Evolutionary conservation across 2,888 invertebrate species (phyloP), one percentile per base, ranked within the genome.

Genomic region (Meiosimyza platycephala): DNA sequence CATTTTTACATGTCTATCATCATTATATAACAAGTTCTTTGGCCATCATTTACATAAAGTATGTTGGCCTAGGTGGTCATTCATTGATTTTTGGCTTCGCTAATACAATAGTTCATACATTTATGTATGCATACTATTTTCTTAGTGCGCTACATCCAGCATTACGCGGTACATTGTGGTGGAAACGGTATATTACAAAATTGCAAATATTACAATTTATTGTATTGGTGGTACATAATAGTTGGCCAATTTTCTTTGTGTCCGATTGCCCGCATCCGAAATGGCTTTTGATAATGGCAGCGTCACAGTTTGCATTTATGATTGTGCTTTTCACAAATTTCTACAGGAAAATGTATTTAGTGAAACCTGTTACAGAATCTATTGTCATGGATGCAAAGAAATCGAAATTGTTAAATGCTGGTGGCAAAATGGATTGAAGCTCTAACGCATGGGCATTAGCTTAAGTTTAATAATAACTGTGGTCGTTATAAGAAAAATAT

Each of bases 41-140:
- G 11, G 18, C 15, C 9, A 52, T 66, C 13, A 55, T 47, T 12
- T 47, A 60, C 15, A 22, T n/a, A 5, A 50, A 33, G 6, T 67
- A 60, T 51, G 33, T 63, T 40, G 72, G 72, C 11, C 11, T 40
- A 13, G 60, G 60, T 11, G 72, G 72, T 15, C 66, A 72, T 52
- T 47, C 57, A 3, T 6, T 15, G 28, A 60, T 51, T n/a, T 47
- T 59, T 54, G 2, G 57, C 28, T 2, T 33, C 0, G 5, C 60
- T 1, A 72, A 72, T 48, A 48, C 51, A 13, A 40, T 51, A 11
- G 67, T 72, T 11, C 72, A 72, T 51, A 50, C 33, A 9, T 22
- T 72, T 52, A 72, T 72, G 72, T 72, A 72, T 22, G 52, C 51
- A 3, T 72, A 72, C 66, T 72, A 72, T 47, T 60, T 72, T 1